Conservation (phyloP, 1,140 invertebrate genomes). For the Halesus radiatus region DNA sequence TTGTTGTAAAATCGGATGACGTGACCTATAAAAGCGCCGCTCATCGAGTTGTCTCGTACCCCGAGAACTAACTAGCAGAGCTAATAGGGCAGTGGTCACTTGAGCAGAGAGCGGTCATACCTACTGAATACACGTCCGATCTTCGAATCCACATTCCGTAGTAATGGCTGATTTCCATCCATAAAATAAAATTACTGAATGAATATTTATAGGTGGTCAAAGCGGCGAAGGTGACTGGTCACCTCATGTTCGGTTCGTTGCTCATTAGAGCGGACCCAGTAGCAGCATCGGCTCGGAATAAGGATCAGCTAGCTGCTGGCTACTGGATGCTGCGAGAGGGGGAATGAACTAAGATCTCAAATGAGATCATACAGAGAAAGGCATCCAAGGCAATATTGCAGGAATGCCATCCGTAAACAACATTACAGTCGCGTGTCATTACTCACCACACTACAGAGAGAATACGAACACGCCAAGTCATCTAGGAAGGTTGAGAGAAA, state of each 20-base stretch:
- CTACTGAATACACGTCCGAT: not conserved
- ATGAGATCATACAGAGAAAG: not conserved
- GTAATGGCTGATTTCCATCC: constrained; percentile 20
- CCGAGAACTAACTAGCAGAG: too few relatives aligned
- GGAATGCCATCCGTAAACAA: not conserved
- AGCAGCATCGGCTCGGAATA: not conserved
- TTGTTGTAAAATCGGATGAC: not conserved
- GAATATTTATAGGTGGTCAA: constrained; percentile 8
- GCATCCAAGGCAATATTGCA: not conserved
- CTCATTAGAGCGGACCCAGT: not conserved
- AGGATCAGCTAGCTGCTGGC: not conserved
- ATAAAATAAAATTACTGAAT: constrained; percentile 25
- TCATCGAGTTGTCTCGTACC: not conserved
- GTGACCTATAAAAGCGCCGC: constrained; percentile 5
- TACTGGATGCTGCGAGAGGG: not conserved
- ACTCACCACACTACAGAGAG: too few relatives aligned
- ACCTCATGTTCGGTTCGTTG: not conserved
- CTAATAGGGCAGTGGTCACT: too few relatives aligned
- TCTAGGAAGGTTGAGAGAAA: too few relatives aligned
- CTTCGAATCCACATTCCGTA: constrained; percentile 19
- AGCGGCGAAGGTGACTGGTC: not conserved
- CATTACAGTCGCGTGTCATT: not conserved
- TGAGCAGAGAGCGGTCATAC: too few relatives aligned
- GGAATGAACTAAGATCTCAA: not conserved
- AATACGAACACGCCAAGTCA: too few relatives aligned